Evolutionary conservation across 2,113 vertebrate genomes (phyloP).

Genomic region (Trochalopteron elliotii): DNA sequence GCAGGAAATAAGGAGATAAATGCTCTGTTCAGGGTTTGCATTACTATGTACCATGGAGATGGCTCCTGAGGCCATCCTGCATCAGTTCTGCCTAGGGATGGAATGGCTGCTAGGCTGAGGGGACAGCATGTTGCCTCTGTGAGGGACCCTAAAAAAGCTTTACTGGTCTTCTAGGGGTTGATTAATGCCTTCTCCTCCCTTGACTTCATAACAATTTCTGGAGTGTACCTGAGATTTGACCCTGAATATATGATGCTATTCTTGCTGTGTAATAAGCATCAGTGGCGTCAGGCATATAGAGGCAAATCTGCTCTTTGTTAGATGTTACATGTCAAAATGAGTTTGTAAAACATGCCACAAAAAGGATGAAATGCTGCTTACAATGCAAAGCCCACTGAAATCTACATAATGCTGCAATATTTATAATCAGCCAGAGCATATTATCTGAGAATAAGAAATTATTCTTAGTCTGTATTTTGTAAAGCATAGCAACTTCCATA

Average conservation of each 20-base stretch:
- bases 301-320: conserved; percentile 23
- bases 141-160: not conserved
- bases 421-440: not conserved
- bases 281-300: not conserved
- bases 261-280: not conserved
- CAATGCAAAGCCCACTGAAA: not conserved
- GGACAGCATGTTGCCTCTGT: not conserved
- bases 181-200: not conserved
- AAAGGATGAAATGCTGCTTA: conserved; percentile 14
- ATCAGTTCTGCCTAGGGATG: not conserved
- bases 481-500: not conserved
- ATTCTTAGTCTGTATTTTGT: not conserved
- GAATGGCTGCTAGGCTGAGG: not conserved
- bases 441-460: conserved; percentile 47
- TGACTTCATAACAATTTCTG: conserved; percentile 1
- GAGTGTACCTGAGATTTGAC: not conserved
- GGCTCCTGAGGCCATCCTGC: not conserved
- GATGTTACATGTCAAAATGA: not conserved
- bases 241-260: not conserved
- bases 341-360: not conserved
- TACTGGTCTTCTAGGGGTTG: not conserved
- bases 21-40: not conserved
- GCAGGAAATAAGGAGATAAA: not conserved
- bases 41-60: not conserved
- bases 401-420: conserved; percentile 21